phyloP scores from a whole-genome alignment of 2,888 invertebrate genomes.

The Spodoptera exigua region DNA sequence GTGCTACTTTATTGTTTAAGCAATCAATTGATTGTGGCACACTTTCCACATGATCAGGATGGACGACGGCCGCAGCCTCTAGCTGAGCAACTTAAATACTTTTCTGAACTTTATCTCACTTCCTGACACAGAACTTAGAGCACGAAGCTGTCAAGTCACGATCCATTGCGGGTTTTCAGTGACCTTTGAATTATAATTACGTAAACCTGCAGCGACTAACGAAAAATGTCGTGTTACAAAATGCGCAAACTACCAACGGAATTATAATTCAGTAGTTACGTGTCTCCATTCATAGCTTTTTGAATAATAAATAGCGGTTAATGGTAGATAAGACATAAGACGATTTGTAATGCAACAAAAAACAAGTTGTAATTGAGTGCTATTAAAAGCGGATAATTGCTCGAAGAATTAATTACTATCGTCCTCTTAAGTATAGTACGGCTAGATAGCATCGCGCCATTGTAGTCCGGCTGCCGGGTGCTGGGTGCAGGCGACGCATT shows the following conservation, averaged over 20 bases:
- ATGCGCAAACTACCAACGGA: neutral
- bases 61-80: conserved; percentile 6
- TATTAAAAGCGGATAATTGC: conserved; percentile 43
- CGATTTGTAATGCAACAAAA: conserved; percentile 14
- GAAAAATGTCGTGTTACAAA: conserved; percentile 1
- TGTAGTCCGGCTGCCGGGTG: conserved; percentile 34
- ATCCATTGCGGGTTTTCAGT: conserved; percentile 37
- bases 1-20: conserved; percentile 2
- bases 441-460: conserved; percentile 46
- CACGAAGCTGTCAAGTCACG: conserved; percentile 29
- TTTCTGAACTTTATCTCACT: conserved; percentile 42
- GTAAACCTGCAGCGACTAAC: conserved; percentile 14
- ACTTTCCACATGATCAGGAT: conserved; percentile 27
- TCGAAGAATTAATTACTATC: conserved; percentile 43
- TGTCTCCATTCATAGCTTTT: neutral
- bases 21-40: conserved; percentile 42
- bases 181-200: conserved; percentile 20
- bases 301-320: too few relatives aligned
- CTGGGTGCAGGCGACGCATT: conserved; percentile 10
- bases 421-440: conserved; percentile 14
- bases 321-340: neutral
- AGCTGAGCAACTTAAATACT: conserved; percentile 17
- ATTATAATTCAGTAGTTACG: too few relatives aligned
- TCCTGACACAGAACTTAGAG: conserved; percentile 28
- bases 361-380: conserved; percentile 34